These are phyloP conservation scores for Cephalopachus bancanus DNA, from an alignment of 2,797 vertebrate genomes.

Conservation along the genomic window DNA sequence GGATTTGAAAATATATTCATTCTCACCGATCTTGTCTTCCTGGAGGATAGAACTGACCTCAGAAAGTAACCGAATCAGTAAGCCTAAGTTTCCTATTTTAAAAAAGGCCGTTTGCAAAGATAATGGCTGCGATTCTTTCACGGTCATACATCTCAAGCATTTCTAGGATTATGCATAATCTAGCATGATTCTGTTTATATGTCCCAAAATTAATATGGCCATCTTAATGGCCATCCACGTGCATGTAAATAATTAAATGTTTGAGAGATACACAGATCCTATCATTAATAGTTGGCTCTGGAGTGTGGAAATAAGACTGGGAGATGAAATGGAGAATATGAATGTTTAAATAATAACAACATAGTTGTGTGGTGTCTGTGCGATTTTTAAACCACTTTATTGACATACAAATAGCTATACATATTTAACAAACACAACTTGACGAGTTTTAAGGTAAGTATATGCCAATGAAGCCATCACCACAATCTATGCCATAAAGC, in stretches of 20 bases:
- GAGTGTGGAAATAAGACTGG: conserved; percentile 27
- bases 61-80: not conserved
- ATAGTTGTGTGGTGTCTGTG: conserved; percentile 6
- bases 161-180: not conserved
- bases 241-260: conserved; percentile 48
- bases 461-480: not conserved
- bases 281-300: conserved; percentile 33
- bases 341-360: conserved; percentile 59
- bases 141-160: not conserved
- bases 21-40: not conserved
- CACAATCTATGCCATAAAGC: not conserved
- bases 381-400: conserved; percentile 24
- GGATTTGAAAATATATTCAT: not conserved
- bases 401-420: not conserved
- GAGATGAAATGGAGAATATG: not conserved
- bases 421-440: not conserved
- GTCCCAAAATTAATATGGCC: not conserved
- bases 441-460: not conserved
- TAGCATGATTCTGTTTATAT: not conserved
- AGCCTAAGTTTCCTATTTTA: not conserved
- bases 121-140: not conserved
- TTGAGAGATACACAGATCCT: not conserved
- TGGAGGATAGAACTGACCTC: not conserved
- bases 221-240: not conserved
- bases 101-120: not conserved